Evolutionary conservation across 2,113 vertebrate genomes (phyloP).

Genomic region (Sclerurus mexicanus): DNA sequence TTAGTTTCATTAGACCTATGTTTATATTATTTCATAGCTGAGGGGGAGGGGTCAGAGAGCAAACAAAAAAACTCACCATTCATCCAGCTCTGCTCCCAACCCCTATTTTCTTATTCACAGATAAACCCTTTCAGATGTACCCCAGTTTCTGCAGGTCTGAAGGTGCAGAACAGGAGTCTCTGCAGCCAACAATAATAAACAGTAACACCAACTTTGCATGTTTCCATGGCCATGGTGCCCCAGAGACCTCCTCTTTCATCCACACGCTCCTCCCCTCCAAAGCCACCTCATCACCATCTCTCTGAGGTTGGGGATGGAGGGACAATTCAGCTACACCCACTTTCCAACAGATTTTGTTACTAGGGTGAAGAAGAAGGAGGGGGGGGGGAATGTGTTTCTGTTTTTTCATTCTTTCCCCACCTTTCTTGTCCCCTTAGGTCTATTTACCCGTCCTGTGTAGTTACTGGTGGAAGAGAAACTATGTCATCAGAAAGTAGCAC

Average conservation of each 20-base stretch:
- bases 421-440: background rate
- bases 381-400: background rate
- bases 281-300: background rate
- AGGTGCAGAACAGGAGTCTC: background rate
- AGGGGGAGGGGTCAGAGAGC: background rate
- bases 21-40: background rate
- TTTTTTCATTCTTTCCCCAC: background rate
- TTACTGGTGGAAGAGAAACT: background rate
- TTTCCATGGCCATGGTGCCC: constrained; percentile 13
- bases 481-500: background rate
- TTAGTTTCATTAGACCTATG: background rate
- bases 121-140: background rate
- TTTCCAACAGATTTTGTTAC: background rate
- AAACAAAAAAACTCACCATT: constrained; percentile 31
- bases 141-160: background rate
- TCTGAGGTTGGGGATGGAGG: background rate
- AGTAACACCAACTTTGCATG: background rate
- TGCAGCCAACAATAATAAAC: constrained; percentile 32
- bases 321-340: background rate
- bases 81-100: background rate
- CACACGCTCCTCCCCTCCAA: background rate
- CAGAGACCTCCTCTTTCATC: background rate
- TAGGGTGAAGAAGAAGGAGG: background rate
- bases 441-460: background rate
- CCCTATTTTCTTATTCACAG: background rate